Evolutionary conservation across 2,888 invertebrate genomes (phyloP).

Genomic region (Eubasilissa splendida): DNA sequence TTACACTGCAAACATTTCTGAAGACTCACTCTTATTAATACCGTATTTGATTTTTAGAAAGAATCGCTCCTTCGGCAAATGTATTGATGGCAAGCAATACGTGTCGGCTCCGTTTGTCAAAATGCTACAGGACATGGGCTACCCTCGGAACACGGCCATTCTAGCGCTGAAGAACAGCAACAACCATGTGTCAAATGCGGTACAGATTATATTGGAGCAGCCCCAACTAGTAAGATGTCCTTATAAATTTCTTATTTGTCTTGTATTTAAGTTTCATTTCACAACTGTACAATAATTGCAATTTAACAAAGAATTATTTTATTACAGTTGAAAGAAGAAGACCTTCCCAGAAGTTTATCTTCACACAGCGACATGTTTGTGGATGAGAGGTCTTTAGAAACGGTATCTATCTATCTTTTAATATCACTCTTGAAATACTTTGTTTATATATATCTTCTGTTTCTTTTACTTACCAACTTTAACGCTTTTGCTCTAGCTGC

Average conservation of each 20-base stretch:
- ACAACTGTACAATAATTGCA: no score
- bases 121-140: slow-evolving; percentile 81
- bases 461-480: neutral
- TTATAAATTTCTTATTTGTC: no score
- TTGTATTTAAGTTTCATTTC: no score
- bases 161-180: slow-evolving; percentile 77
- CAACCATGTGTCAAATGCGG: slow-evolving; percentile 80
- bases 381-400: slow-evolving; percentile 42
- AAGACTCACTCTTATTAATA: no score
- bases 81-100: slow-evolving; percentile 73
- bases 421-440: neutral
- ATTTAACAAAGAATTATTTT: neutral
- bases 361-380: slow-evolving; percentile 12
- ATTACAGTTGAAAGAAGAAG: slow-evolving; percentile 53
- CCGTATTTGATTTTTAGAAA: slow-evolving; percentile 64
- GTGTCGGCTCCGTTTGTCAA: slow-evolving; percentile 70
- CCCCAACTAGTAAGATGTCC: slow-evolving; percentile 68
- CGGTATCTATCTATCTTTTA: slow-evolving; percentile 16
- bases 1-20: no score
- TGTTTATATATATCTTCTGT: no score
- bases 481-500: slow-evolving; percentile 64
- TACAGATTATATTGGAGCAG: slow-evolving; percentile 76
- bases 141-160: slow-evolving; percentile 72
- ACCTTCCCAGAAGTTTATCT: slow-evolving; percentile 46
- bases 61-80: slow-evolving; percentile 72